A percentile compares a stretch with the other conserved stretches of the same genome.
Conservation (phyloP, 2,797 vertebrate species). For the Rachycentron canadum region DNA sequence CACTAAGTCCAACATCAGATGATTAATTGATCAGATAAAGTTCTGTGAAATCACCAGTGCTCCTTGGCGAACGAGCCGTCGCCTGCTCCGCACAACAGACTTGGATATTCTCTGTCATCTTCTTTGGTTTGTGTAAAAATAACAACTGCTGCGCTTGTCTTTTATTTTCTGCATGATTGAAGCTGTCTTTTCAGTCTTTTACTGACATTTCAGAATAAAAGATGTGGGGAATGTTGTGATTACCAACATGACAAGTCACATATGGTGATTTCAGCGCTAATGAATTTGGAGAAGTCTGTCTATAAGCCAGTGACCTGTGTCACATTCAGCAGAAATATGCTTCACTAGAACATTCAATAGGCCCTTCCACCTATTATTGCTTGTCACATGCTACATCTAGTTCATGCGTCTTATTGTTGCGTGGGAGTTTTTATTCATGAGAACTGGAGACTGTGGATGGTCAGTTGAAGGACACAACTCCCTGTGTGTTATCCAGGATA, state of each 20-base stretch:
- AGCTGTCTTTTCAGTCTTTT: constrained; percentile 1
- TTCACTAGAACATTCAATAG: background rate
- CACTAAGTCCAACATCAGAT: constrained; percentile 51
- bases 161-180: constrained; percentile 1
- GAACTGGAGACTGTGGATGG: background rate
- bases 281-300: background rate
- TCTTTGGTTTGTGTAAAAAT: constrained; percentile 44
- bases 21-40: constrained; percentile 68
- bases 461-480: constrained; percentile 58
- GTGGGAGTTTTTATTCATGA: constrained; percentile 27
- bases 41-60: constrained; percentile 32
- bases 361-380: background rate
- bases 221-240: background rate
- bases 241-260: background rate
- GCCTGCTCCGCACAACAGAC: background rate
- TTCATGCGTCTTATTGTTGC: constrained; percentile 29
- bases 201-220: constrained; percentile 23
- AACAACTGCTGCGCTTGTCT: constrained; percentile 20
- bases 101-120: constrained; percentile 48
- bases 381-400: constrained; percentile 14
- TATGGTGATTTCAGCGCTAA: constrained; percentile 1
- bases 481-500: constrained; percentile 15
- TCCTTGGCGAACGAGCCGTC: background rate
- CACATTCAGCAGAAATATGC: background rate
- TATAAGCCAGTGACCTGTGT: constrained; percentile 3